Evolutionary conservation across 1,140 invertebrate genomes (phyloP).

Genomic region (Schlechtendalia chinensis): DNA sequence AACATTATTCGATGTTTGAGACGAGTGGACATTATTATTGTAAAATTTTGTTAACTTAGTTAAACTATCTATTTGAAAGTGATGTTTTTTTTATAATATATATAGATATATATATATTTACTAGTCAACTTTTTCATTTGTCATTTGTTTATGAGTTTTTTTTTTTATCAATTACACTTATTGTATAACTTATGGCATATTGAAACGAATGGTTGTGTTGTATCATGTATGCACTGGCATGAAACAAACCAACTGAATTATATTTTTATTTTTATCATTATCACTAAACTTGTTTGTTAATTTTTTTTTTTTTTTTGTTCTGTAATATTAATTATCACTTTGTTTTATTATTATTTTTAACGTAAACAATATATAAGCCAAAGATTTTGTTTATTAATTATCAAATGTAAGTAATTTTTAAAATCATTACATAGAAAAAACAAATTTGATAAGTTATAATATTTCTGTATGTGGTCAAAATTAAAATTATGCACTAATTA

Average conservation of each 20-base stretch:
- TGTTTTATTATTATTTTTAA: constrained; percentile 12
- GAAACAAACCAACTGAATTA: constrained; percentile 17
- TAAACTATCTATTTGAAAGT: background rate
- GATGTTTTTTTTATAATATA: background rate
- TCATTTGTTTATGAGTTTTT: background rate
- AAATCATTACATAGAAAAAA: constrained; percentile 1
- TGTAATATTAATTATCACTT: background rate
- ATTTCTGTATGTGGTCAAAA: background rate
- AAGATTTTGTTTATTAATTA: constrained; percentile 36
- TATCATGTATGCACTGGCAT: background rate
- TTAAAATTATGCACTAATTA: background rate
- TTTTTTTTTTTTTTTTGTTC: constrained; percentile 1
- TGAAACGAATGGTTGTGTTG: constrained; percentile 2
- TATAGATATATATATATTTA: too few species aligned
- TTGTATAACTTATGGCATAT: background rate
- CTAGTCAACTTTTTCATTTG: constrained; percentile 2
- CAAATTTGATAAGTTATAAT: background rate
- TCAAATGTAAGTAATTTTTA: constrained; percentile 26
- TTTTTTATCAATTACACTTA: background rate
- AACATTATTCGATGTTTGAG: constrained; percentile 27
- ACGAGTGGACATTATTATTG: constrained; percentile 4
- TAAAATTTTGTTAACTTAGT: constrained; percentile 4
- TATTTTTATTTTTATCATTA: constrained; percentile 1
- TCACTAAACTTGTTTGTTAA: background rate
- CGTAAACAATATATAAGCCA: constrained; percentile 6